Percentiles rank a stretch among this genome's conserved stretches.
Evolutionary conservation across 2,888 invertebrate species (phyloP).

Genomic region (Diploptera punctata): DNA sequence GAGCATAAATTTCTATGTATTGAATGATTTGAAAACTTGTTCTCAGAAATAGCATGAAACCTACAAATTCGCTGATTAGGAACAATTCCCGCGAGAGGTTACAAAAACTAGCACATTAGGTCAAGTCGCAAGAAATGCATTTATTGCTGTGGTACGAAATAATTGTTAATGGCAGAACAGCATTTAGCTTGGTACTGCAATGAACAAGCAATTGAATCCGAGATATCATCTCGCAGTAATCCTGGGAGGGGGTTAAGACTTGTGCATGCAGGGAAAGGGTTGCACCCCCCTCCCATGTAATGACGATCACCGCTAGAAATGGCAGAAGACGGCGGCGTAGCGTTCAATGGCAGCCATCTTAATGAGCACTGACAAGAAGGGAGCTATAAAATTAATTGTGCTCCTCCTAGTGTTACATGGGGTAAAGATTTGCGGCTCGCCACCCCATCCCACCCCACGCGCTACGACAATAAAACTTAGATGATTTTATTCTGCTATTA

Average conservation of each 20-base stretch:
- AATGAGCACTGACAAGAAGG: constrained; percentile 41
- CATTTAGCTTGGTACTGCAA: neutral
- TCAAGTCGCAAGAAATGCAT: too few relatives aligned
- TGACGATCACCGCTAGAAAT: constrained; percentile 24
- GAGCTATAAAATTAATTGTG: constrained; percentile 45
- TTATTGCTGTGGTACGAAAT: neutral
- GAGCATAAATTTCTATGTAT: too few relatives aligned
- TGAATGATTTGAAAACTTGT: too few relatives aligned
- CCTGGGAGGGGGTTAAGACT: neutral
- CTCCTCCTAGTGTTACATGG: constrained; percentile 41
- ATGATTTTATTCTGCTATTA: constrained; percentile 45
- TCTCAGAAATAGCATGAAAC: too few relatives aligned
- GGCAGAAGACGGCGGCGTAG: constrained; percentile 33
- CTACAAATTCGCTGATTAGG: too few relatives aligned
- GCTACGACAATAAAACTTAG: constrained; percentile 43
- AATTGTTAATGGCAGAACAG: constrained; percentile 10
- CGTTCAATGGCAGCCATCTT: constrained; percentile 40
- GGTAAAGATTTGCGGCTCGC: constrained; percentile 42
- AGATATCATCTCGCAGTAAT: constrained; percentile 11
- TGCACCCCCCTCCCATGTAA: constrained; percentile 15
- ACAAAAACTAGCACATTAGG: neutral
- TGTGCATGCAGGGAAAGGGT: constrained; percentile 6
- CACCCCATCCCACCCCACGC: constrained; percentile 29
- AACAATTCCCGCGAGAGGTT: too few relatives aligned
- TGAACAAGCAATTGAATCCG: constrained; percentile 18